Percentiles rank a stretch among this genome's conserved stretches.
Conservation (phyloP, 2,113 vertebrate species). For the Colius striatus region DNA sequence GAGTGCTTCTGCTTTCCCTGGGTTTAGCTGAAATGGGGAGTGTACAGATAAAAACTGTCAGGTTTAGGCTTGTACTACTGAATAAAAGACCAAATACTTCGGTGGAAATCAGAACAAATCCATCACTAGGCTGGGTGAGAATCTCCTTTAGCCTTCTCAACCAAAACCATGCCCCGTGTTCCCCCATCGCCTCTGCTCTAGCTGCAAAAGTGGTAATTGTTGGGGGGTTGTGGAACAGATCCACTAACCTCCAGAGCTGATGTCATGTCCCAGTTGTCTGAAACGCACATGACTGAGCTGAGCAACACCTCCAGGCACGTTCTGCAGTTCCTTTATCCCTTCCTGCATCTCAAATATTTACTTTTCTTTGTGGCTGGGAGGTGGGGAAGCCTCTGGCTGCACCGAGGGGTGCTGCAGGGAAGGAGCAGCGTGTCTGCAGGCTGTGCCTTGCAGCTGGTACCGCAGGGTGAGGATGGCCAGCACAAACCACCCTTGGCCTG, state of each 20-base stretch:
- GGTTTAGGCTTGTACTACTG: not conserved
- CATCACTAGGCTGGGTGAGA: not conserved
- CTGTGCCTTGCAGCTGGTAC: not conserved
- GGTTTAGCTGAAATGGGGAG: not conserved
- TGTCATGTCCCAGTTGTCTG: not conserved
- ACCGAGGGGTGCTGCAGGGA: not conserved
- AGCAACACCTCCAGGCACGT: not conserved
- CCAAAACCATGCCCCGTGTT: fast-evolving
- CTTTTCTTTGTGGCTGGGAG: not conserved
- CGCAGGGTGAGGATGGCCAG: not conserved
- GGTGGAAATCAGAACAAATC: not conserved
- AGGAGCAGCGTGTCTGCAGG: not conserved
- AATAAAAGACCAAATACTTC: not conserved
- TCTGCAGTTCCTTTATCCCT: not conserved
- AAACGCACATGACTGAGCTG: not conserved
- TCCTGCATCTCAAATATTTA: not conserved
- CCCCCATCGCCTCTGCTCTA: not conserved
- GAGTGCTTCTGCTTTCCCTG: not conserved
- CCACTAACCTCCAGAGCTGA: not conserved
- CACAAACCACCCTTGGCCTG: not conserved
- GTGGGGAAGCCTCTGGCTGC: not conserved
- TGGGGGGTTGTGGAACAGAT: not conserved
- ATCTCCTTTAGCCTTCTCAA: not conserved
- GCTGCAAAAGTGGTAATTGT: not conserved
- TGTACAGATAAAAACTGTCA: not conserved